Evolutionary conservation across 2,888 invertebrate genomes (phyloP).

Genomic region (Odontocolon sp.): DNA sequence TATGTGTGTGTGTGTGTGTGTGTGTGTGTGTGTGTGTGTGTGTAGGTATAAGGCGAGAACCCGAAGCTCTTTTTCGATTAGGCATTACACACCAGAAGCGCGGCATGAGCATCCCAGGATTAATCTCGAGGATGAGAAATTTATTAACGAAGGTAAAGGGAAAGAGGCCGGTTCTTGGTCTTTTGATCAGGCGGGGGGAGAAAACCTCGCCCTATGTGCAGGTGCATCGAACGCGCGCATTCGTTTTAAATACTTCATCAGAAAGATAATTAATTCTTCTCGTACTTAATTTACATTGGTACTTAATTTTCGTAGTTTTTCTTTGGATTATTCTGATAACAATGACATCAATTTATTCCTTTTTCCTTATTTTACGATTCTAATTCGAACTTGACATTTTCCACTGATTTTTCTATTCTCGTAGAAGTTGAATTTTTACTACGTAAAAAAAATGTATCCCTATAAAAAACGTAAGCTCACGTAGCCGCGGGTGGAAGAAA

Average conservation of each 20-base stretch:
- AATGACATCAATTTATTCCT: no score
- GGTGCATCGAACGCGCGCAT: slow-evolving; percentile 21
- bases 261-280: slow-evolving; percentile 32
- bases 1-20: not conserved
- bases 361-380: no score
- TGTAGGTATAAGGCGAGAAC: slow-evolving; percentile 19
- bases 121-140: slow-evolving; percentile 64
- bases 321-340: not conserved
- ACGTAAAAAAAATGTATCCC: no score
- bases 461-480: no score
- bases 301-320: no score
- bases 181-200: slow-evolving; percentile 61
- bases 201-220: slow-evolving; percentile 57
- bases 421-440: no score
- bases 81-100: slow-evolving; percentile 50
- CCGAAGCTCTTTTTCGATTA: slow-evolving; percentile 56
- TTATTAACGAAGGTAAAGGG: slow-evolving; percentile 52
- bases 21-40: no score
- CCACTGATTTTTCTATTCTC: no score
- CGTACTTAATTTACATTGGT: no score
- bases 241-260: slow-evolving; percentile 29
- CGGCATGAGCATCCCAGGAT: slow-evolving; percentile 48
- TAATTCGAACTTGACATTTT: no score
- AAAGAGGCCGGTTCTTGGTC: slow-evolving; percentile 58
- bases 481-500: no score